Base-by-base conservation (phyloP, 2,888 invertebrate species). In the Augochlorella aurata region DNA sequence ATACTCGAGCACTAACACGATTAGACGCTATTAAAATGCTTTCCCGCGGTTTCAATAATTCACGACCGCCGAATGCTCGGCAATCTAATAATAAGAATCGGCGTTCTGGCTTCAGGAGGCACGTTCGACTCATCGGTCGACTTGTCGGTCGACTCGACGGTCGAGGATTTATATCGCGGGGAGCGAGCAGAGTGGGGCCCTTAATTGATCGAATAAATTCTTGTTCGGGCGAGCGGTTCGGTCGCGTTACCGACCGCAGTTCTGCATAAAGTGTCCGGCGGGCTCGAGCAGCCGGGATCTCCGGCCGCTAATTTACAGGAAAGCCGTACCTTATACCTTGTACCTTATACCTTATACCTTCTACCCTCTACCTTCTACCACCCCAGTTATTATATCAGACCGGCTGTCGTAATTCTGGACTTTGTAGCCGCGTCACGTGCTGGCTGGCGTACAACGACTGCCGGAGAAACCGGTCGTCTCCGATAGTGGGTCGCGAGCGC, bases 351-450 rank as follows among this genome's bases (percentile, higher is more conserved):
- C 38, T 38, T 38, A 29, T 38, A 38, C 38, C 38, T 38, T 38
- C 5, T 5, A 38, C 38, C 38, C 0, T 38, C 0, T 38, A 38
- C 38, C 38, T 38, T 38, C 38, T 38, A 38, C 38, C 38, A 21
- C 21, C 21, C 14, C 47, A n/a, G n/a, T 49, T 47, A n/a, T 74
- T 44, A 74, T 52, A 66, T 74, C 52, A 18, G 61, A 24, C 61
- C 63, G 49, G 8, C 61, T 12, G 24, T 49, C 47, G 77, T 77
- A 70, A 78, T 73, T 82, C 63, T 24, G 66, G 44, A 65, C 72
- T 82, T 77, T 58, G 49, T 61, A 81, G 50, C 68, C 68, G 63
- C 49, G 58, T 80, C 73, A 70, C 79, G 68, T 52, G 76, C 50
- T 52, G 47, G 18, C 47, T 16, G 38, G 38, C 38, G 38, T 5